Base-by-base conservation (phyloP, 1,140 invertebrate species). In the Panulirus ornatus region DNA sequence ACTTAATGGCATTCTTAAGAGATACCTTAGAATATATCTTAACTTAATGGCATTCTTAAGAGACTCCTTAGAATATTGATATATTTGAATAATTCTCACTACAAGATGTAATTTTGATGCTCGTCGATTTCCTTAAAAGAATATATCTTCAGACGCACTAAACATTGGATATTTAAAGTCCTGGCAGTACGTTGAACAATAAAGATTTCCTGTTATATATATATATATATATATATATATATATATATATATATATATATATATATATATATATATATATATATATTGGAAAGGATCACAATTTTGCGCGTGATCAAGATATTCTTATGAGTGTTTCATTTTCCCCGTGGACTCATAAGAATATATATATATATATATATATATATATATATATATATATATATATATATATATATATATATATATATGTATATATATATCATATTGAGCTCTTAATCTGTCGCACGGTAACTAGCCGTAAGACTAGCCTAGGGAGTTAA, bases 221-320 rank as follows among this genome's bases (percentile, higher is more conserved):
- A n/a, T n/a, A n/a, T n/a, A n/a, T n/a, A n/a, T n/a, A n/a, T 19
- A 66, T 19, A 66, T 19, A 66, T 3, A 66, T 19, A 66, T 19
- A 66, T 19, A 66, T 19, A 66, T 19, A 66, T 19, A 66, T 19
- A 66, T 3, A 5, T 19, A 66, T 22, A 70, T 22, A 70, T 22
- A 70, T 22, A 70, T 22, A 70, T 70, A 16, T 70, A 70, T 70
- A 22, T 70, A 70, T n/a, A n/a, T 58, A 58, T n/a, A n/a, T n/a
- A n/a, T n/a, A n/a, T n/a, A n/a, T n/a, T n/a, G n/a, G n/a, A n/a
- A n/a, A n/a, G n/a, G n/a, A n/a, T n/a, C n/a, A n/a, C n/a, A n/a
- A n/a, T n/a, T n/a, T n/a, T n/a, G n/a, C n/a, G n/a, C n/a, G n/a
- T n/a, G n/a, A n/a, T n/a, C n/a, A n/a, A n/a, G n/a, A n/a, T n/a